Evolutionary conservation across 2,797 vertebrate species (phyloP).

Genomic region (Fundulus diaphanus): DNA sequence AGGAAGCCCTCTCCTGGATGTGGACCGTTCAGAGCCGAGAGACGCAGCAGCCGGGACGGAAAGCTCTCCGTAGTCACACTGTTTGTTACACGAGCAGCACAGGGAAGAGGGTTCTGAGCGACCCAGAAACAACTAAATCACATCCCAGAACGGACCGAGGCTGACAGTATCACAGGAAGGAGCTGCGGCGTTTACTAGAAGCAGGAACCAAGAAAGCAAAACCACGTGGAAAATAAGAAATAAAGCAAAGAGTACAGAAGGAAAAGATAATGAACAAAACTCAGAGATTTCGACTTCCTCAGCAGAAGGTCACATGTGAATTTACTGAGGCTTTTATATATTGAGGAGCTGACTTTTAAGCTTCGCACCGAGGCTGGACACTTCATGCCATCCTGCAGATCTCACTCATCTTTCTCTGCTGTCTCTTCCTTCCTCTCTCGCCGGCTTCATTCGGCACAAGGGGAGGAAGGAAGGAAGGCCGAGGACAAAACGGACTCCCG

Average conservation of each 20-base stretch:
- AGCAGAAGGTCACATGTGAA: neutral
- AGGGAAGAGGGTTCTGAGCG: too few species aligned
- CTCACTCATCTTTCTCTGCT: slow-evolving; percentile 3
- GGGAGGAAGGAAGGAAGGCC: slow-evolving; percentile 48
- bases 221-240: too few species aligned
- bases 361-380: neutral
- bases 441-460: slow-evolving; percentile 32
- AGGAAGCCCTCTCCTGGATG: too few species aligned
- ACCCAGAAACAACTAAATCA: neutral
- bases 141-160: too few species aligned
- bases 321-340: neutral
- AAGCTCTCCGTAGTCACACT: neutral
- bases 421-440: neutral
- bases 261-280: neutral
- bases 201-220: neutral
- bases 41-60: neutral
- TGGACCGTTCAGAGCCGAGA: neutral
- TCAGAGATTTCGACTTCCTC: neutral
- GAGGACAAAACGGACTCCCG: slow-evolving; percentile 58
- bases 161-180: neutral
- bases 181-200: neutral
- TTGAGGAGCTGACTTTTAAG: neutral
- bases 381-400: slow-evolving; percentile 13
- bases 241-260: neutral
- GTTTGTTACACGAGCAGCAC: too few species aligned